Base-by-base conservation (phyloP, 2,888 invertebrate genomes). In the Hipparchia sbordonii region DNA sequence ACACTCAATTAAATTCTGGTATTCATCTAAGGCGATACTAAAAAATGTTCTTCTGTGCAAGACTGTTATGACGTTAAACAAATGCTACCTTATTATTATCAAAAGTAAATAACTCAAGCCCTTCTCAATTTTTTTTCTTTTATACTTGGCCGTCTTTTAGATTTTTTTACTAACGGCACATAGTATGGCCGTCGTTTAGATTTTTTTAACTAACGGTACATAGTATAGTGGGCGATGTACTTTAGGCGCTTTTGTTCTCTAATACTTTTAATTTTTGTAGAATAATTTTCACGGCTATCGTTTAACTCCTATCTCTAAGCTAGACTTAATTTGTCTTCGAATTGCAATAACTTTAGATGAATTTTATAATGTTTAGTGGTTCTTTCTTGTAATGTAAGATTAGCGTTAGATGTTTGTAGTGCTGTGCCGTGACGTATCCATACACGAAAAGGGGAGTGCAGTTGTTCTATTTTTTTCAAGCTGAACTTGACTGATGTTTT, bases 221-320 rank as follows among this genome's bases (percentile, higher is more conserved):
- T 12, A 12, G 10, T 12, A 45, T 33, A 66, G 46, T 56, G 66
- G 54, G 39, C 54, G 65, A 13, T 65, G 48, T n/a, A n/a, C 46
- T 46, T 72, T 71, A 68, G 33, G 2, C 10, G 8, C 39, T 57
- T 71, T 73, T 51, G 62, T 59, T 67, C 33, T 71, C 62, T 68
- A 68, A 60, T 67, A 51, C 13, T 59, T 65, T 63, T 68, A 71
- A 60, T 65, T 65, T 33, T 67, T 23, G 9, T 65, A 12, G 45
- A 46, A 12, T 63, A 62, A 23, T 51, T 57, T 71, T 56, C 39
- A 66, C 45, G 63, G 46, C 68, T 68, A 57, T 56, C 8, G 39
- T 51, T 71, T 54, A 51, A 39, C 39, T 39, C 39, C 1, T 39
- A 39, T 39, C 39, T 39, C 8, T 57, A 71, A 46, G 67, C 60